Evolutionary conservation across 92 coral and sea anemone genomes (phyloP).

Genomic region (Palythoa caribaeorum): DNA sequence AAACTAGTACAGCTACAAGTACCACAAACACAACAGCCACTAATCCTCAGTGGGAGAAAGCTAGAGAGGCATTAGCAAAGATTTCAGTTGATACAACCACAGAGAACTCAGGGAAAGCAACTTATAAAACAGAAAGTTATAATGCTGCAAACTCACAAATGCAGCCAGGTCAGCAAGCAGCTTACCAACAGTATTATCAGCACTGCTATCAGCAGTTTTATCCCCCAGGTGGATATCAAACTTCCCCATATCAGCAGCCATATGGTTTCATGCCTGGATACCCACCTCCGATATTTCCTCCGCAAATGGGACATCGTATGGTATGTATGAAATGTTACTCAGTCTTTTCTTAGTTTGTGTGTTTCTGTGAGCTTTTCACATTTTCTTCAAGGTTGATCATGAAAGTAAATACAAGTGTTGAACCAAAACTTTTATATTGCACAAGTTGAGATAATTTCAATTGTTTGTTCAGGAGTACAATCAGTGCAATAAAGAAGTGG

Average conservation of each 20-base stretch:
- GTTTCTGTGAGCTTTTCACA: not conserved
- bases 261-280: conserved; percentile 66
- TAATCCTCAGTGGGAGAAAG: conserved; percentile 97
- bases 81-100: conserved; percentile 65
- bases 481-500: no score
- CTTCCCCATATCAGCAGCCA: conserved; percentile 54
- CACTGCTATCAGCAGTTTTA: conserved; percentile 69
- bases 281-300: conserved; percentile 21
- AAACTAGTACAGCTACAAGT: conserved; percentile 55
- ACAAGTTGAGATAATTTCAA: no score
- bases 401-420: no score
- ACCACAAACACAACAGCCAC: conserved; percentile 64
- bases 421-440: no score
- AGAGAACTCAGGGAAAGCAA: conserved; percentile 52
- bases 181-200: conserved; percentile 80
- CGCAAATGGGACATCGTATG: conserved; percentile 10
- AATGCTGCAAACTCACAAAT: conserved; percentile 47
- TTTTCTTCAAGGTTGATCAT: no score
- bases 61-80: conserved; percentile 98
- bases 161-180: conserved; percentile 27
- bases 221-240: conserved; percentile 39
- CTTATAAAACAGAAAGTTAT: conserved; percentile 33
- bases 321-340: not conserved
- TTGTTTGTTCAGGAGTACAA: no score
- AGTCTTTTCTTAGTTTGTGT: not conserved